Conservation (phyloP, 1,140 invertebrate genomes). For the Diachasma alloeum region DNA sequence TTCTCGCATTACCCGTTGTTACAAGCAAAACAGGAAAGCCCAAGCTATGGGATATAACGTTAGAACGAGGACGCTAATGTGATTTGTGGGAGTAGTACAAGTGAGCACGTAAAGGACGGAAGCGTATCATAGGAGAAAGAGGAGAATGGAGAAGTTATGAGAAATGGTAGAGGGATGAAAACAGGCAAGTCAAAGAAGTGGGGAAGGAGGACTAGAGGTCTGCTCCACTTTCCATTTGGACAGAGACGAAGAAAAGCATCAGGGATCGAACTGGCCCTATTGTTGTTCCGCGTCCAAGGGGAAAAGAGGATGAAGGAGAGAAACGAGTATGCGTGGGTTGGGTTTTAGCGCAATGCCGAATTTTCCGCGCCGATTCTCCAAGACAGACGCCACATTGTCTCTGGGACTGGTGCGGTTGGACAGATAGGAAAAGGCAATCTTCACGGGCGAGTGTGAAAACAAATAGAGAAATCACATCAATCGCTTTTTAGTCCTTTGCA, state of each 20-base stretch:
- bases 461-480: not conserved
- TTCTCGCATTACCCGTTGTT: not conserved
- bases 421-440: constrained; percentile 8
- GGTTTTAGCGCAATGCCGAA: constrained; percentile 44
- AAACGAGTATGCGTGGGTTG: constrained; percentile 30
- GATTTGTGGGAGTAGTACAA: constrained; percentile 40
- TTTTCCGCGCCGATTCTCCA: constrained; percentile 43
- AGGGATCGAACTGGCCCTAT: constrained; percentile 21
- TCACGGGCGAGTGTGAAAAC: not conserved
- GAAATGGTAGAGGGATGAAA: not conserved
- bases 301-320: constrained; percentile 25
- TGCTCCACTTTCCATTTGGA: constrained; percentile 28
- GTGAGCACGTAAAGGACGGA: not conserved
- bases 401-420: not conserved
- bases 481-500: not conserved
- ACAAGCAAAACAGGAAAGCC: constrained; percentile 52
- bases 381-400: constrained; percentile 46
- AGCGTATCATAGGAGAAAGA: not conserved
- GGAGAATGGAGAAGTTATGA: not conserved
- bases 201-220: constrained; percentile 24
- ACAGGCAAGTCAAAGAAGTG: not conserved
- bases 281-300: constrained; percentile 21
- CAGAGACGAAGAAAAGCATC: constrained; percentile 13
- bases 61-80: constrained; percentile 46
- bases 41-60: constrained; percentile 26